Evolutionary conservation across 2,888 invertebrate genomes (phyloP).

Genomic region (Drosophila birchii): DNA sequence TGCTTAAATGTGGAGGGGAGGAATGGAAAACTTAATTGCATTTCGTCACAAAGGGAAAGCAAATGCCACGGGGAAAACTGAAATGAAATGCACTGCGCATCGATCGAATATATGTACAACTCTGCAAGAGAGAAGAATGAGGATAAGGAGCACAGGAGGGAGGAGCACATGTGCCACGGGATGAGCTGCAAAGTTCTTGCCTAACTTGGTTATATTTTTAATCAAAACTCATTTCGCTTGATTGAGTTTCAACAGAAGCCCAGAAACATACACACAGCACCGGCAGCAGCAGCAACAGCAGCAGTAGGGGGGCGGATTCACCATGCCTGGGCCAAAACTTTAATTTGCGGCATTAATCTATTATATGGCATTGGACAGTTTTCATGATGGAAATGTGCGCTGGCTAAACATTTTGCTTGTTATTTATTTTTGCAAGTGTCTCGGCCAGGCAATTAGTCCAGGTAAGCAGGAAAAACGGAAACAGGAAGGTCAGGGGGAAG

Average conservation of each 20-base stretch:
- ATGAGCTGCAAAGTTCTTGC: conserved; percentile 46
- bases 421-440: conserved; percentile 27
- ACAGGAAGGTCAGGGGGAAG: not conserved
- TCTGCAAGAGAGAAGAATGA: no score
- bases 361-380: conserved; percentile 23
- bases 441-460: conserved; percentile 23
- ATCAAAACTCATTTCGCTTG: conserved; percentile 73
- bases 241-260: conserved; percentile 59
- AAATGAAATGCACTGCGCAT: conserved; percentile 36
- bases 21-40: conserved; percentile 58
- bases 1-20: conserved; percentile 20
- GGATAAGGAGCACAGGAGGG: no score
- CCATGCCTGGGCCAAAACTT: conserved; percentile 18
- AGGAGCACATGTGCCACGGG: conserved; percentile 7
- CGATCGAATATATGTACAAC: conserved; percentile 6
- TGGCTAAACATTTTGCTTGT: conserved; percentile 16
- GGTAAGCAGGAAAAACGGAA: conserved; percentile 1
- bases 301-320: not conserved
- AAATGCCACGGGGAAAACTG: conserved; percentile 35
- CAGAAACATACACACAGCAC: not conserved
- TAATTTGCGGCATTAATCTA: conserved; percentile 41
- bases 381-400: conserved; percentile 20
- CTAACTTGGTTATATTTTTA: conserved; percentile 70
- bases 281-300: not conserved
- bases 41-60: conserved; percentile 53